These are phyloP conservation scores for Vulpes lagopus DNA, from an alignment of 2,113 vertebrate species.

Conservation along the genomic window DNA sequence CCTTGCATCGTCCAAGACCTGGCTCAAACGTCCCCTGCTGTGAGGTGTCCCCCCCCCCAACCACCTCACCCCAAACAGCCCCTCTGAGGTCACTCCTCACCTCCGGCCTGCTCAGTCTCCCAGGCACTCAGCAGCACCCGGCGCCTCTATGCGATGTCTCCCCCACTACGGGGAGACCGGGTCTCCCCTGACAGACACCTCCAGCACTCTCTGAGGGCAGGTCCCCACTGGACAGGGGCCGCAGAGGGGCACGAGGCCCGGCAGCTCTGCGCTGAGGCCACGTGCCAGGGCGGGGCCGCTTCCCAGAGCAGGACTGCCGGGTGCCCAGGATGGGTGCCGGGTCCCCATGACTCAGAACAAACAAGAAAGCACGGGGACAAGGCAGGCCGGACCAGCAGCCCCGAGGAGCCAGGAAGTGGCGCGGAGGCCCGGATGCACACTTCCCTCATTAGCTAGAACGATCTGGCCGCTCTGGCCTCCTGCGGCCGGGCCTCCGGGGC, in stretches of 20 bases:
- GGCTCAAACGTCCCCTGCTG: neutral
- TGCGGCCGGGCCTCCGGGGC: fast-evolving
- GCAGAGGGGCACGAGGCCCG: fast-evolving
- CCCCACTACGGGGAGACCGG: neutral
- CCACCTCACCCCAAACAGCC: neutral
- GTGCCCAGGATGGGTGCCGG: too few relatives aligned
- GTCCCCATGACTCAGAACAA: neutral
- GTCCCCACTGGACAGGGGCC: fast-evolving
- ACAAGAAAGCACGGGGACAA: fast-evolving
- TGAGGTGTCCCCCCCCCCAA: neutral
- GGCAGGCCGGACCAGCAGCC: neutral
- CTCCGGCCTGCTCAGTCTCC: neutral
- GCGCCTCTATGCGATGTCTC: neutral
- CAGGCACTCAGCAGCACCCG: neutral
- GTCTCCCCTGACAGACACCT: neutral
- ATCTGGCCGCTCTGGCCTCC: neutral
- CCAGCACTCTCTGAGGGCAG: neutral
- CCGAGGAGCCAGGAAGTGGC: neutral
- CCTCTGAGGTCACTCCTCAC: neutral
- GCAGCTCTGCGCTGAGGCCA: neutral
- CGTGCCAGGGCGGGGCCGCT: neutral
- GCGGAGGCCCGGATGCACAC: neutral
- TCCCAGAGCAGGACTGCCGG: neutral
- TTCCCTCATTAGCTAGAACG: neutral
- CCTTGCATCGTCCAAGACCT: neutral